Evolutionary conservation across 2,113 vertebrate genomes (phyloP).

Genomic region (Thermophis baileyi): DNA sequence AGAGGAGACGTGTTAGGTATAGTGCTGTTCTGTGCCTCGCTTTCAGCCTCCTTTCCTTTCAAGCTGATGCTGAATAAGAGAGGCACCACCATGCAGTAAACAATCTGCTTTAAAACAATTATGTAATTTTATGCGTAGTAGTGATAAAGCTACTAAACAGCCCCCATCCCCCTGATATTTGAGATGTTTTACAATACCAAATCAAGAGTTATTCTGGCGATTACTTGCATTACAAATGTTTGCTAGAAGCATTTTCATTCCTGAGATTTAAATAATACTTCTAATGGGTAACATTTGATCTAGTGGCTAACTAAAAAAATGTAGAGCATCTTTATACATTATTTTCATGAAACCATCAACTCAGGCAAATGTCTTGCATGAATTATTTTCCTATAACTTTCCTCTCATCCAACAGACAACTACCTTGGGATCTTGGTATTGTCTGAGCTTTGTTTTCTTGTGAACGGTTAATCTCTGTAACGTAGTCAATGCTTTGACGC

Average conservation of each 20-base stretch:
- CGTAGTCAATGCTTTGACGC: not conserved
- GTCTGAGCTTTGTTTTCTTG: not conserved
- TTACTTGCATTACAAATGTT: not conserved
- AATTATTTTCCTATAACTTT: not conserved
- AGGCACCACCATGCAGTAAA: not conserved
- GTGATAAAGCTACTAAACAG: not conserved
- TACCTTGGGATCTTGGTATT: not conserved
- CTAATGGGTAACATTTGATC: not conserved
- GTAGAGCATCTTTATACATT: not conserved
- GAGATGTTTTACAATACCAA: not conserved
- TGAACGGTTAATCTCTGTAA: not conserved
- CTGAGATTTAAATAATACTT: not conserved
- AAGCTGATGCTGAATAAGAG: not conserved
- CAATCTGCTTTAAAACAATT: not conserved
- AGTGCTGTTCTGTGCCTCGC: rapidly evolving
- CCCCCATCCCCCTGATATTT: not conserved
- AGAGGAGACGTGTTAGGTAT: no score
- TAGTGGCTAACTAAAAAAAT: not conserved
- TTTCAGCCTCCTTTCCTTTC: not conserved
- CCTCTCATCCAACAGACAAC: not conserved
- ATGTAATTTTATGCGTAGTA: not conserved
- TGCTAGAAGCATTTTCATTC: not conserved
- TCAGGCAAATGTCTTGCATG: not conserved
- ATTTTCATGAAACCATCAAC: not conserved
- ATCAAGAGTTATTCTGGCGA: not conserved